These are phyloP conservation scores for Antechinus stuartii DNA, from an alignment of 2,113 vertebrate species.

Conservation along the genomic window DNA sequence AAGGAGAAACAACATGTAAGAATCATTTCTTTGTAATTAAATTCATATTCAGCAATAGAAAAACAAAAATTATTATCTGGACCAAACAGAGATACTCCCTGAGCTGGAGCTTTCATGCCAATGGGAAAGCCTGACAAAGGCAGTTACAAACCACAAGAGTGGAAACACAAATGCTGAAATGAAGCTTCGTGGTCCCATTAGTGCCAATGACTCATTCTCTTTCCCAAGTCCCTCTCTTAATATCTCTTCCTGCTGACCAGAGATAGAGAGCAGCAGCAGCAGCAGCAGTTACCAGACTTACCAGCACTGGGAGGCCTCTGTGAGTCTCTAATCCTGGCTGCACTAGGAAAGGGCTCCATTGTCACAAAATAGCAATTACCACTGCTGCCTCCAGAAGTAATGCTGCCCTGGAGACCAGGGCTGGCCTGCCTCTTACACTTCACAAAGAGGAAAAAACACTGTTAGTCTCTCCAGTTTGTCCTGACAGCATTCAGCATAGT, in stretches of 20 bases:
- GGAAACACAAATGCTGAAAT: background rate
- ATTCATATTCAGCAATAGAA: background rate
- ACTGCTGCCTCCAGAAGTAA: background rate
- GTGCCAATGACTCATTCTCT: background rate
- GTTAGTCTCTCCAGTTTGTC: background rate
- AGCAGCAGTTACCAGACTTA: background rate
- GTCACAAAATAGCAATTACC: background rate
- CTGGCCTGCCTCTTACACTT: background rate
- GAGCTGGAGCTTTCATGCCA: background rate
- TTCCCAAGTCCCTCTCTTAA: background rate
- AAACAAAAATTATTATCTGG: background rate
- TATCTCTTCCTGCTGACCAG: constrained; percentile 3
- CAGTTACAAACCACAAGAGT: background rate
- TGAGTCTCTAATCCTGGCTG: constrained; percentile 8
- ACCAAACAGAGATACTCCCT: background rate
- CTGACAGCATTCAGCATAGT: background rate
- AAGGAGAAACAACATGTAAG: background rate
- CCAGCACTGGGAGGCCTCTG: background rate
- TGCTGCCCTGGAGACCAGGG: background rate
- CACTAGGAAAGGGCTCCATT: background rate
- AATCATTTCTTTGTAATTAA: background rate
- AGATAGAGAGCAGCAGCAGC: background rate
- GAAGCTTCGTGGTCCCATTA: background rate
- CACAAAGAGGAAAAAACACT: background rate
- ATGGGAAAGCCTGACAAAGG: background rate